Conservation (phyloP, 30 jellyfish, hydroid and myxozoan species). For the Hydra vulgaris region DNA sequence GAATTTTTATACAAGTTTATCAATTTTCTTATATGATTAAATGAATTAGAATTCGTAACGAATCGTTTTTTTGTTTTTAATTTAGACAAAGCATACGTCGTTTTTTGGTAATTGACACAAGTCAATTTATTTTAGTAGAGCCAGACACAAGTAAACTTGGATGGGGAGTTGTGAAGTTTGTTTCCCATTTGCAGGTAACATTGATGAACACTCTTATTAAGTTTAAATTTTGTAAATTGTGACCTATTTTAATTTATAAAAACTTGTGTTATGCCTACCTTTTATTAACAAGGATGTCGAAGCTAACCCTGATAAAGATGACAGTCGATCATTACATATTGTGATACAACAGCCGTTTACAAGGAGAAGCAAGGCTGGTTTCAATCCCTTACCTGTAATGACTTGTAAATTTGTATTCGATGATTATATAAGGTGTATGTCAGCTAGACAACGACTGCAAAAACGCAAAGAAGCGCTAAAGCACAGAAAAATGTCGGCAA, state of each 20-base stretch:
- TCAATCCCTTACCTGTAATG: constrained; percentile 71
- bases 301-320: constrained; percentile 94
- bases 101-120: constrained; percentile 77
- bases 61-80: not conserved
- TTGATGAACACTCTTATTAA: not conserved
- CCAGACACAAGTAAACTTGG: constrained; percentile 97
- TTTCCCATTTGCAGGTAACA: constrained; percentile 77
- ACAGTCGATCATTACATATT: constrained; percentile 80
- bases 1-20: too few relatives aligned
- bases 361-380: constrained; percentile 51
- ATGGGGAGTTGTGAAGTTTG: constrained; percentile 97
- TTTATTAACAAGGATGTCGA: constrained; percentile 66
- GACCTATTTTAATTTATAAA: not conserved
- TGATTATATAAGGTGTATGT: constrained; percentile 94
- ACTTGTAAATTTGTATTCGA: constrained; percentile 79
- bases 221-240: not conserved
- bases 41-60: too few relatives aligned
- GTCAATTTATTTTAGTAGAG: constrained; percentile 84
- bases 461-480: constrained; percentile 67
- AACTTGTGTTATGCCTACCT: not conserved
- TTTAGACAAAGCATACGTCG: constrained; percentile 76
- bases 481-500: constrained; percentile 68
- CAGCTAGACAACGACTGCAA: constrained; percentile 95
- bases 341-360: constrained; percentile 89
- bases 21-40: too few relatives aligned